Evolutionary conservation across 2,797 vertebrate species (phyloP).

Genomic region (Pygocentrus nattereri): DNA sequence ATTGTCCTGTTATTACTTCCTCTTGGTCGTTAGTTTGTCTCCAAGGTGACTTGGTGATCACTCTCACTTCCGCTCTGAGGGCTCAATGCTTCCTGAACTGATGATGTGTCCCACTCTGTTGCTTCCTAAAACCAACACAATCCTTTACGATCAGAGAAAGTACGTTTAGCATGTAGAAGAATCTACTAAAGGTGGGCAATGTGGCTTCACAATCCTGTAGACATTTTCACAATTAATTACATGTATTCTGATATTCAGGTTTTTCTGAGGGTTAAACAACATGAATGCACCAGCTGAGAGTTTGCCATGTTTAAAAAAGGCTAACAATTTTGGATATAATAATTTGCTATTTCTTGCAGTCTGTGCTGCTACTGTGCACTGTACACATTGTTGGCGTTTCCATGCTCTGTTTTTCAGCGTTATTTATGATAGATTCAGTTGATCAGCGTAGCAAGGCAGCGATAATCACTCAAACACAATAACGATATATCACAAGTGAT

Average conservation of each 20-base stretch:
- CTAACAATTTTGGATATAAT: too few species aligned
- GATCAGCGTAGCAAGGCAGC: too few species aligned
- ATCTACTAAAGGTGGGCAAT: neutral
- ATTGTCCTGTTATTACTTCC: conserved; percentile 48
- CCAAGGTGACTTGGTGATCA: conserved; percentile 36
- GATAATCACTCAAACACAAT: too few species aligned
- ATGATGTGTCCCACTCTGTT: conserved; percentile 18
- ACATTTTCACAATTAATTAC: neutral
- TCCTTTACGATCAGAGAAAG: conserved; percentile 12
- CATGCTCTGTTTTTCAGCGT: too few species aligned
- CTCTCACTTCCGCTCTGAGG: conserved; percentile 78
- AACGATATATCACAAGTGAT: too few species aligned
- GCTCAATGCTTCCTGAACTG: conserved; percentile 72
- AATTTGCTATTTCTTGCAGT: too few species aligned
- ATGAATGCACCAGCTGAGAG: neutral
- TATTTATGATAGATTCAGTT: neutral
- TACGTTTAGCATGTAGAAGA: neutral
- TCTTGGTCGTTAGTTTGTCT: conserved; percentile 38
- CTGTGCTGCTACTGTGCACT: neutral
- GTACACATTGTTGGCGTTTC: too few species aligned
- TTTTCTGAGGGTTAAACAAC: neutral
- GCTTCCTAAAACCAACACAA: conserved; percentile 17
- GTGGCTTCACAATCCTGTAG: too few species aligned
- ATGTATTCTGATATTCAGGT: neutral
- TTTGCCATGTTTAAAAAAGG: neutral